Conservation (phyloP, 2,888 invertebrate species). For the Philopedon plagiatum region DNA sequence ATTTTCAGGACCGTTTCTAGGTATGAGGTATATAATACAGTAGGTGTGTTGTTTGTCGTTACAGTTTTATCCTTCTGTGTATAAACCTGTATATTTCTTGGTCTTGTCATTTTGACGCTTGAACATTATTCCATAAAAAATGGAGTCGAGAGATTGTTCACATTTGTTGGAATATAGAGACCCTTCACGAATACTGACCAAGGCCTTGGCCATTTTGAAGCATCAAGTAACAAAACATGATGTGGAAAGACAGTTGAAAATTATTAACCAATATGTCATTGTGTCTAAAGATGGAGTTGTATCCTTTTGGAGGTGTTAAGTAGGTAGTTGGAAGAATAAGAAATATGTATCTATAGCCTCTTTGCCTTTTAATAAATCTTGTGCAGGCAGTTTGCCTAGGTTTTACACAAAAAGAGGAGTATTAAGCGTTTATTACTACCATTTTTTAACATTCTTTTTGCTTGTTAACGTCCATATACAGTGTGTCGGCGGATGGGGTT, state of each 20-base stretch:
- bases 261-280: constrained; percentile 48
- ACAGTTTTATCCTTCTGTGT: no score
- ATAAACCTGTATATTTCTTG: not conserved
- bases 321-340: not conserved
- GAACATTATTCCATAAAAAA: constrained; percentile 1
- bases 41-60: no score
- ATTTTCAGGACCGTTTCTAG: no score
- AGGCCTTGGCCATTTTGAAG: constrained; percentile 49
- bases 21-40: no score
- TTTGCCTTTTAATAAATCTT: no score
- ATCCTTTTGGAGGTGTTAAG: constrained; percentile 51
- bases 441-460: no score
- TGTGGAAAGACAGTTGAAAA: constrained; percentile 45
- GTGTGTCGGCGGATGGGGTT: no score
- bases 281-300: constrained; percentile 52
- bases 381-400: no score
- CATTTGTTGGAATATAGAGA: constrained; percentile 35
- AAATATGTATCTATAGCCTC: no score
- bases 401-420: no score
- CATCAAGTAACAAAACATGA: constrained; percentile 51
- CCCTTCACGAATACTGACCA: constrained; percentile 43
- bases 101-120: not conserved
- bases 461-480: no score
- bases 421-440: no score
- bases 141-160: constrained; percentile 24